Conservation (phyloP, 2,113 vertebrate genomes). For the Trachemys scripta region DNA sequence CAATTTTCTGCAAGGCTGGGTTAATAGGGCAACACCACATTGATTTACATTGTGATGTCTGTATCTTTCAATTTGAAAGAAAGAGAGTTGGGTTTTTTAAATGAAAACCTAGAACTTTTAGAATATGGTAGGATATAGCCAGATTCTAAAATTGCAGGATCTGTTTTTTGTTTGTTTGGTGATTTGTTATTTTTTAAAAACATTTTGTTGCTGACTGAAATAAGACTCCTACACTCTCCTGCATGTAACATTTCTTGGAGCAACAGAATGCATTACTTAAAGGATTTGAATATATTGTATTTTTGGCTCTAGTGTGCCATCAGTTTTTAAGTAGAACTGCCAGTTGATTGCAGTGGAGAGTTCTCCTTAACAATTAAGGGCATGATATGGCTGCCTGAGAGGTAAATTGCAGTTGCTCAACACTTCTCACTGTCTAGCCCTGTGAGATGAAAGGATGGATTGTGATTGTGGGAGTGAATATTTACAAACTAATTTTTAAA, state of each 20-base stretch:
- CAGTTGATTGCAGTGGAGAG: slow-evolving; percentile 45
- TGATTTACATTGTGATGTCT: neutral
- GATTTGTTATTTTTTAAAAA: slow-evolving; percentile 17
- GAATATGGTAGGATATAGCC: neutral
- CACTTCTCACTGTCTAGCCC: slow-evolving; percentile 5
- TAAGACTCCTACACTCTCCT: slow-evolving; percentile 5
- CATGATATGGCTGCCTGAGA: slow-evolving; percentile 24
- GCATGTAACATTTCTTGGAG: slow-evolving; percentile 1
- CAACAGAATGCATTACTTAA: neutral
- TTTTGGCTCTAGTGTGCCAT: neutral
- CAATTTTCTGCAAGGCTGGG: neutral
- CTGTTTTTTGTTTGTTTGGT: neutral
- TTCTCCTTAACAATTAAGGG: slow-evolving; percentile 40
- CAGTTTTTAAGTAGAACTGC: slow-evolving; percentile 37
- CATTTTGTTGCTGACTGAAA: neutral
- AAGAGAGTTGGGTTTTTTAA: neutral
- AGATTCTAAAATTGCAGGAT: neutral
- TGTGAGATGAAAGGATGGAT: neutral
- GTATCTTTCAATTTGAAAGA: neutral
- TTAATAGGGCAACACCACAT: neutral
- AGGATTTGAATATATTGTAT: slow-evolving; percentile 4
- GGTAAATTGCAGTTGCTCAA: slow-evolving; percentile 25
- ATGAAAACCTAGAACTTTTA: neutral
- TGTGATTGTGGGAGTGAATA: slow-evolving; percentile 39
- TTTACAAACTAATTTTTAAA: slow-evolving; percentile 47